Evolutionary conservation across 2,113 vertebrate genomes (phyloP).

Genomic region (Gorsachius goisagi): DNA sequence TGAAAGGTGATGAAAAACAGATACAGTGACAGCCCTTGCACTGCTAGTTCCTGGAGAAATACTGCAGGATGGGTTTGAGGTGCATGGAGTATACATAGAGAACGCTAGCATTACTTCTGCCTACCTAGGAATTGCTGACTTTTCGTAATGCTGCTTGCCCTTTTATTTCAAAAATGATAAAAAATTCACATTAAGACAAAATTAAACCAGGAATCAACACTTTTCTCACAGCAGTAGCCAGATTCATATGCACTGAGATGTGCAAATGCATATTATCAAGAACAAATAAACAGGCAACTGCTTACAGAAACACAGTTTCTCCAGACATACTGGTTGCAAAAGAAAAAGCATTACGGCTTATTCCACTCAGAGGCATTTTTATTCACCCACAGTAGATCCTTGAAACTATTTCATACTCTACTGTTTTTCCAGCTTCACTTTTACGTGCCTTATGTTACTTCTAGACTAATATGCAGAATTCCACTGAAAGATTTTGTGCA

Average conservation of each 20-base stretch:
- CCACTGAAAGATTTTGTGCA: background rate
- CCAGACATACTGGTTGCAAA: background rate
- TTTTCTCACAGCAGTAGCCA: background rate
- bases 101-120: background rate
- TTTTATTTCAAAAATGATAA: background rate
- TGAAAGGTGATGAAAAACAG: background rate
- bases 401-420: background rate
- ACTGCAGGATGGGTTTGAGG: background rate
- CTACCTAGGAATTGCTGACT: background rate
- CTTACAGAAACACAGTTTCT: background rate
- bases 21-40: background rate
- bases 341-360: background rate
- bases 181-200: background rate
- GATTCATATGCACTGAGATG: background rate
- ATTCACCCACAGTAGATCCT: background rate
- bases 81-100: background rate
- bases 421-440: slow-evolving; percentile 1
- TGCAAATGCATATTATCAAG: background rate
- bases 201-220: background rate
- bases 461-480: slow-evolving; percentile 5
- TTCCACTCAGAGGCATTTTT: background rate
- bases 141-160: background rate
- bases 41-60: background rate
- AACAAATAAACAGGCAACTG: background rate
- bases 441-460: background rate